Evolutionary conservation across 2,888 invertebrate genomes (phyloP).

Genomic region (Rhorus exstirpatorius): DNA sequence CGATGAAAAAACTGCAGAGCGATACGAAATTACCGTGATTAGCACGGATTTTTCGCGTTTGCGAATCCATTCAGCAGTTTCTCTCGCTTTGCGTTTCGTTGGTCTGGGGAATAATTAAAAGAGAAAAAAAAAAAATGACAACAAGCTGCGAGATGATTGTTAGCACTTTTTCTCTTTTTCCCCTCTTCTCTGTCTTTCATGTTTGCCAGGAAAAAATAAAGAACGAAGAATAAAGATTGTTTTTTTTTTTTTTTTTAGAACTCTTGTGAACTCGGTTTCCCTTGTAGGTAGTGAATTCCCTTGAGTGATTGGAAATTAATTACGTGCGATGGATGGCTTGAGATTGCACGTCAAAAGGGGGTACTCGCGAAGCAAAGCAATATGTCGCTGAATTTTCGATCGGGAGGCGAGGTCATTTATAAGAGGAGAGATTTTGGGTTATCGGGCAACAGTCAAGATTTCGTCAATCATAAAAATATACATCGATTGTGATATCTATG

Average conservation of each 20-base stretch:
- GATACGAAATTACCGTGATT: slow-evolving; percentile 69
- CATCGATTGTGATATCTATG: background rate
- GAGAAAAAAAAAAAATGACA: no score
- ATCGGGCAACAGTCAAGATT: background rate
- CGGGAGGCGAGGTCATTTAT: background rate
- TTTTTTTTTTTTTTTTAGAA: no score
- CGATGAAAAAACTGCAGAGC: slow-evolving; percentile 68
- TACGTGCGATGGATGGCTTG: background rate
- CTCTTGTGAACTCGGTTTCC: no score
- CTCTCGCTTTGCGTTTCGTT: slow-evolving; percentile 67
- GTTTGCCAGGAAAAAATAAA: no score
- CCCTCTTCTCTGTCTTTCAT: background rate
- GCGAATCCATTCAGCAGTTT: slow-evolving; percentile 81
- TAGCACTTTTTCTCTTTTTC: background rate
- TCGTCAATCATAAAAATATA: background rate
- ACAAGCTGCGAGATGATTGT: background rate
- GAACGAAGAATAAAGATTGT: no score
- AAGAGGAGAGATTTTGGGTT: no score
- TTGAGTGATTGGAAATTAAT: background rate
- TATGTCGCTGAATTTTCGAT: background rate
- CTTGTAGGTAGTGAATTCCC: no score
- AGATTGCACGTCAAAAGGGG: background rate
- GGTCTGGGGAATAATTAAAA: slow-evolving; percentile 71
- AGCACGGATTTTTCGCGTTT: slow-evolving; percentile 49
- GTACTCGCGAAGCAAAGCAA: background rate